phyloP scores from a whole-genome alignment of 1,140 invertebrate genomes.

The Drosophila bipectinata region DNA sequence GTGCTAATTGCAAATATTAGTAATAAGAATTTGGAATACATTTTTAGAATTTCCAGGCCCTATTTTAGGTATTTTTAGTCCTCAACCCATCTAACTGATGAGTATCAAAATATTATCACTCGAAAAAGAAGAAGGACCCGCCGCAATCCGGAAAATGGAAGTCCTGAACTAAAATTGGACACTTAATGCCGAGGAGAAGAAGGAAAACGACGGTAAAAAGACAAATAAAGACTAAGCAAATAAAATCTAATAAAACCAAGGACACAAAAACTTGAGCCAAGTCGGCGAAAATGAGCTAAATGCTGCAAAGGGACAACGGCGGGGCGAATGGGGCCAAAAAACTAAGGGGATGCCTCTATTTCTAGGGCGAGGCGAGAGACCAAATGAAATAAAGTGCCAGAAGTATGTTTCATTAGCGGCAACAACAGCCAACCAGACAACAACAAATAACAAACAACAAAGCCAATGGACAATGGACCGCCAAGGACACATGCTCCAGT shows the following conservation, averaged over 20 bases:
- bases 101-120: constrained; percentile 48
- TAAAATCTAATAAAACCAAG: constrained; percentile 79
- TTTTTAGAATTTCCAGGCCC: too few relatives aligned
- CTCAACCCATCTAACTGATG: neutral
- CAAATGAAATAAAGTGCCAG: constrained; percentile 74
- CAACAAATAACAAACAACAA: constrained; percentile 34
- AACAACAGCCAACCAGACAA: constrained; percentile 68
- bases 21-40: too few relatives aligned
- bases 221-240: constrained; percentile 81
- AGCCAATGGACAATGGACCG: constrained; percentile 52
- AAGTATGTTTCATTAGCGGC: constrained; percentile 79
- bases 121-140: constrained; percentile 18
- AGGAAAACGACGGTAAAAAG: constrained; percentile 51
- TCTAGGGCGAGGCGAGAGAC: constrained; percentile 39
- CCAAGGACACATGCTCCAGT: constrained; percentile 49
- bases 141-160: constrained; percentile 4
- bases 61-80: too few relatives aligned
- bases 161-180: constrained; percentile 64
- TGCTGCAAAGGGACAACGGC: constrained; percentile 19
- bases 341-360: neutral
- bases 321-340: neutral
- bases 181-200: constrained; percentile 45
- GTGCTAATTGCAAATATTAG: too few relatives aligned
- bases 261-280: constrained; percentile 66
- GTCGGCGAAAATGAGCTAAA: constrained; percentile 65